Evolutionary conservation across 2,888 invertebrate species (phyloP).

Genomic region (Tortrix viridana): DNA sequence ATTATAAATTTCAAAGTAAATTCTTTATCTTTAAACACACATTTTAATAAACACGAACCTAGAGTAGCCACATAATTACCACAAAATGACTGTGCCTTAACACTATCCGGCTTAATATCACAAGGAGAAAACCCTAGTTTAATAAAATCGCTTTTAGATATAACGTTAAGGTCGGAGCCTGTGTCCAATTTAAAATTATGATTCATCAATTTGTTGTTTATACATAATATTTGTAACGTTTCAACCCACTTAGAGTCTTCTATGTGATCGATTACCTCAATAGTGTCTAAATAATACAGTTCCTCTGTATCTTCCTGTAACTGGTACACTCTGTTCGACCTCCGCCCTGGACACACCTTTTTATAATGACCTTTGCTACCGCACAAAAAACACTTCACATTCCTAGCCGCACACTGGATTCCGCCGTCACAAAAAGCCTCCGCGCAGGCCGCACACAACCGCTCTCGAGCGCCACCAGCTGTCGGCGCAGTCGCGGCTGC

Average conservation of each 20-base stretch:
- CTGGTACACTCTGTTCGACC: neutral
- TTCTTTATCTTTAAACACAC: neutral
- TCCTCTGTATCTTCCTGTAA: neutral
- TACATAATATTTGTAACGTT: neutral
- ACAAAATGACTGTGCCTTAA: too few species aligned
- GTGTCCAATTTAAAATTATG: neutral
- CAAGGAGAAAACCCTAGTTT: neutral
- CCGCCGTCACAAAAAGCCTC: slow-evolving; percentile 6
- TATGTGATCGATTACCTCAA: neutral
- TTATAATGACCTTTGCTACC: neutral
- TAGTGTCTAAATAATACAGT: neutral
- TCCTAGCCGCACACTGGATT: slow-evolving; percentile 7
- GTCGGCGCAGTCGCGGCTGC: too few species aligned
- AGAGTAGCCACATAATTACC: neutral
- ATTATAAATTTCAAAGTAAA: neutral
- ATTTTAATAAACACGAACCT: neutral
- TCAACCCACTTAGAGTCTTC: neutral
- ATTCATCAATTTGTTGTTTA: neutral
- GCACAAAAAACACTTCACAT: slow-evolving; percentile 19
- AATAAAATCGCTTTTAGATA: too few species aligned
- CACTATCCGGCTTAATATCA: neutral
- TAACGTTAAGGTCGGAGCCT: neutral
- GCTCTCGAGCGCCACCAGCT: neutral
- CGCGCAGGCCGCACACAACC: neutral
- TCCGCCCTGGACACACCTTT: slow-evolving; percentile 1